Evolutionary conservation across 2,888 invertebrate genomes (phyloP), one percentile per base, ranked within the genome.

Genomic region (Abrostola triplasia): DNA sequence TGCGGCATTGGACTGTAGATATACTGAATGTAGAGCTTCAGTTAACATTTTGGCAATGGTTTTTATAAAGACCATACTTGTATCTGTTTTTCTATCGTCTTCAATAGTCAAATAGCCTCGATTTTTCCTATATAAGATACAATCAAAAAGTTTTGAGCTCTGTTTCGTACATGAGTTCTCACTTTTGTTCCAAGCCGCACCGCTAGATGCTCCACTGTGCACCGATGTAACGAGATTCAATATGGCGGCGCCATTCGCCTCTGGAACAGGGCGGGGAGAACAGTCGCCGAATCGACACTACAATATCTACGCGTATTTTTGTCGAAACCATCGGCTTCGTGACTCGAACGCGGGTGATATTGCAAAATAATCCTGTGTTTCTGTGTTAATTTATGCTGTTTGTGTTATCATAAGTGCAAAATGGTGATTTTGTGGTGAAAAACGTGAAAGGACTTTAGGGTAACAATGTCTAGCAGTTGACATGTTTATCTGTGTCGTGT

Each of bases 401-500:
- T 92, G 90, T 93, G 93, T 92, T 89, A 92, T 90, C 69, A 86
- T 90, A 85, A 87, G 92, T 91, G 94, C 76, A 70, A 83, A 84
- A 90, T 90, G 80, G 91, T 94, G 91, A 82, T 90, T 88, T 84
- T 85, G 90, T 93, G 87, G 89, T 93, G 92, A 90, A 90, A 91
- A 93, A 89, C 91, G 93, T 92, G 92, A 89, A 92, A 92, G 89
- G 89, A 92, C 90, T 91, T 92, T 92, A 91, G 90, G 92, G 93
- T 92, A 93, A 94, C 93, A 92, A 94, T 94, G 94, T 94, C 92
- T 93, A 93, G 92, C 88, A 93, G 92, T 94, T 94, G 94, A 94
- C 94, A 94, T 94, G 94, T 94, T 94, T 94, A 94, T 94, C 94
- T 94, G 94, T 94, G 93, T 91, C 93, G 94, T 94, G 93, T 94